A percentile compares a stretch with the other conserved stretches of the same genome.
phyloP scores from a whole-genome alignment of 2,113 vertebrate genomes.

The Brachionichthys hirsutus region DNA sequence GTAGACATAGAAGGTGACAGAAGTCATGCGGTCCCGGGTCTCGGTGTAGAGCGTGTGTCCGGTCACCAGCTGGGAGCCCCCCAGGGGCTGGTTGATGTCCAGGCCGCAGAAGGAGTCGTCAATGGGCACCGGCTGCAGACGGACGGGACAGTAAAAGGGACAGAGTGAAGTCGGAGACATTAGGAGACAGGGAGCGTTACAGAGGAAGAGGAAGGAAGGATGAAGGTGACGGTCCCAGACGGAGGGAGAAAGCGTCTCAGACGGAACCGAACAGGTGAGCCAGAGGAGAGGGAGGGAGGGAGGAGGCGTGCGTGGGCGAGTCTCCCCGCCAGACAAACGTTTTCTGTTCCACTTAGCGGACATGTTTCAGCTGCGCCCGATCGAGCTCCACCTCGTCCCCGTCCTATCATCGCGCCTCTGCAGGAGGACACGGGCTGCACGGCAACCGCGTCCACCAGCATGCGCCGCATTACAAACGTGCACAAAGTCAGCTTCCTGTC shows the following conservation, averaged over 20 bases:
- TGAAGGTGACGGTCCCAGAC: conserved; percentile 39
- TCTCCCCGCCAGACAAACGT: conserved; percentile 44
- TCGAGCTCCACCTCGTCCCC: conserved; percentile 59
- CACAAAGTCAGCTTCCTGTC: not conserved
- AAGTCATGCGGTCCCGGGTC: conserved; percentile 91
- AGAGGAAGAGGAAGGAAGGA: conserved; percentile 38
- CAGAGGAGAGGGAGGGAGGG: conserved; percentile 21
- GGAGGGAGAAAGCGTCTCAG: conserved; percentile 13
- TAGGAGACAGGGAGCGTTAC: conserved; percentile 18
- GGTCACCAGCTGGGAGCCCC: conserved; percentile 90
- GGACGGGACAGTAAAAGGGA: not conserved
- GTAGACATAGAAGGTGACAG: conserved; percentile 95
- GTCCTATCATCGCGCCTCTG: conserved; percentile 52
- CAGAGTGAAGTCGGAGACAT: conserved; percentile 1
- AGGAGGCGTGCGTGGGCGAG: conserved; percentile 3
- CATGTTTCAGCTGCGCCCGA: conserved; percentile 59
- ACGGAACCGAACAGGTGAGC: conserved; percentile 25
- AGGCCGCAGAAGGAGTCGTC: conserved; percentile 97
- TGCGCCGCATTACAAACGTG: conserved; percentile 11
- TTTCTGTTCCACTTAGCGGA: conserved; percentile 56
- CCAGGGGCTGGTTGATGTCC: conserved; percentile 98
- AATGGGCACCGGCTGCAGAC: conserved; percentile 90
- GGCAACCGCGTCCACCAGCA: conserved; percentile 15
- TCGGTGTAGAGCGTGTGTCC: conserved; percentile 91
- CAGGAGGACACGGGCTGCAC: conserved; percentile 44